A percentile compares a stretch with the other conserved stretches of the same genome.
Conservation (phyloP, 2,888 invertebrate genomes). For the Erynnis tages region DNA sequence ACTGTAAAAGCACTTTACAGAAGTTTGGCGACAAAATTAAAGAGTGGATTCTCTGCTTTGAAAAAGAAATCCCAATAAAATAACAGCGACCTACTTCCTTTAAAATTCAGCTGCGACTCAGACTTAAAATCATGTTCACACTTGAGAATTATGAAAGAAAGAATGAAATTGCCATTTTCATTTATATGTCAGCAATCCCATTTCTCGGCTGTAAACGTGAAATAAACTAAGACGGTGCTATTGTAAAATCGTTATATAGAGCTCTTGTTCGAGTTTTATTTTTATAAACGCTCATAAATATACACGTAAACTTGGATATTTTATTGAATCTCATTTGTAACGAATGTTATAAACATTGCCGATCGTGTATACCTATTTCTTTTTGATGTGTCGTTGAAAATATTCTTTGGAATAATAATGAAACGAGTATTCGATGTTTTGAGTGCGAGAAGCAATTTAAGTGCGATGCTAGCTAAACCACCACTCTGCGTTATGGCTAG, state of each 20-base stretch:
- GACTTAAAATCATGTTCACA: conserved; percentile 15
- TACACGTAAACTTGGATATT: conserved; percentile 62
- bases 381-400: too few relatives aligned
- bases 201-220: conserved; percentile 18
- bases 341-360: conserved; percentile 62
- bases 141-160: conserved; percentile 19
- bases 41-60: not conserved
- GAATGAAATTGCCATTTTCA: conserved; percentile 26
- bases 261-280: conserved; percentile 55
- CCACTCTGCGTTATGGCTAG: too few relatives aligned
- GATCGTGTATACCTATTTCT: conserved; percentile 60
- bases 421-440: too few relatives aligned
- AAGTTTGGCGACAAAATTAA: too few relatives aligned
- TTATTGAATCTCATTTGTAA: conserved; percentile 61
- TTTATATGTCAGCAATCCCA: conserved; percentile 16
- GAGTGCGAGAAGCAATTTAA: too few relatives aligned
- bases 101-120: conserved; percentile 2
- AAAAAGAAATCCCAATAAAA: not conserved
- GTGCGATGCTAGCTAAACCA: too few relatives aligned
- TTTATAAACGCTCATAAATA: conserved; percentile 70
- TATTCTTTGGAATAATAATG: too few relatives aligned
- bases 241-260: conserved; percentile 46
- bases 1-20: too few relatives aligned
- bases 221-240: conserved; percentile 31
- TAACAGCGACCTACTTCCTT: not conserved